Conservation (phyloP, 2,888 invertebrate species). For the Eupsilia transversa region DNA sequence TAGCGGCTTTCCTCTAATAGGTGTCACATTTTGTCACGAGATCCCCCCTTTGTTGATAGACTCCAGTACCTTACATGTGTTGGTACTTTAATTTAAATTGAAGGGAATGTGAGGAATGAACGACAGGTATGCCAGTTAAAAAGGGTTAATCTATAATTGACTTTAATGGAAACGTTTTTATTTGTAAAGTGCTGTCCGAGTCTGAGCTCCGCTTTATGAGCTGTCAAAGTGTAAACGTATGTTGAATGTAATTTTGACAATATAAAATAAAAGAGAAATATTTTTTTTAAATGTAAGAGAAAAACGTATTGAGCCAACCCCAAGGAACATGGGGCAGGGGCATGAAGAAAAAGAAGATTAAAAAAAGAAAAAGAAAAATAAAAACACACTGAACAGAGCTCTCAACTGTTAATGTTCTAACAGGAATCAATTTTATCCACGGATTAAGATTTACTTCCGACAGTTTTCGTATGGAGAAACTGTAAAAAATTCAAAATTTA, state of each 20-base stretch:
- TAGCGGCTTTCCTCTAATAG: slow-evolving; percentile 69
- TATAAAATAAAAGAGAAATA: too few relatives aligned
- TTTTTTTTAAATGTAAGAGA: too few relatives aligned
- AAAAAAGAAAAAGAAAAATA: too few relatives aligned
- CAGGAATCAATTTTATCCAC: too few relatives aligned
- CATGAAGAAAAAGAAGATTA: too few relatives aligned
- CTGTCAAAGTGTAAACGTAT: slow-evolving; percentile 8
- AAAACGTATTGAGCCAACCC: too few relatives aligned
- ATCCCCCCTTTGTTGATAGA: slow-evolving; percentile 63
- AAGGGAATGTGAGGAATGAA: neutral
- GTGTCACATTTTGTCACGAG: slow-evolving; percentile 56
- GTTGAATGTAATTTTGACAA: too few relatives aligned
- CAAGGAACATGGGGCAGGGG: too few relatives aligned
- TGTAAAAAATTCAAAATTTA: too few relatives aligned
- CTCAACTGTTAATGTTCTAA: neutral
- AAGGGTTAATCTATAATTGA: neutral
- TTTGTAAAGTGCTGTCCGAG: neutral
- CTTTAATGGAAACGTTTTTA: neutral
- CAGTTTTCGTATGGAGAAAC: too few relatives aligned
- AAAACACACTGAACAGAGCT: too few relatives aligned
- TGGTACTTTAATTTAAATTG: slow-evolving; percentile 35
- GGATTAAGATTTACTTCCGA: too few relatives aligned
- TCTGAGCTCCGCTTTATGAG: neutral
- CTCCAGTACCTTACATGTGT: slow-evolving; percentile 24
- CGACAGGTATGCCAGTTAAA: neutral